Base-by-base conservation (phyloP, 1,140 invertebrate species). In the Drosophila pseudoananassae region DNA sequence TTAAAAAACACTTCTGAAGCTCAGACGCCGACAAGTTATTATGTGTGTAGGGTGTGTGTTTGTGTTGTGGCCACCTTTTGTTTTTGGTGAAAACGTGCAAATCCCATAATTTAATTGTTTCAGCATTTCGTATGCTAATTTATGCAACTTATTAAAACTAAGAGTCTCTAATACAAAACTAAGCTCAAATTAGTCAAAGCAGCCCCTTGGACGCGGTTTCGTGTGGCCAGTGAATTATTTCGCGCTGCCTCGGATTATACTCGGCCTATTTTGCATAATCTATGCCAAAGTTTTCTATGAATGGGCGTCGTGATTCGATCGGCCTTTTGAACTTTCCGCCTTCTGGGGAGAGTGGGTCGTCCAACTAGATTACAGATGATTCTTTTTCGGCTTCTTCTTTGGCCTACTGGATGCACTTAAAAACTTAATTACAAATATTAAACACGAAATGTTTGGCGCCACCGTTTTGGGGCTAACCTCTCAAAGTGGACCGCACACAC, bases 101-200 rank as follows among this genome's bases (percentile, higher is more conserved):
- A 87, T 82, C 83, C 60, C 75, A 87, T 87, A 88, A 87, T 87
- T 87, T 87, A 87, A 87, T 88, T 87, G 82, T 87, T 81, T 78
- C 83, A 88, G 61, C 58, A 87, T 82, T 82, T 59, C 27, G 63
- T 60, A 82, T 20, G 51, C 61, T 75, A 87, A 87, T 87, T 87
- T 68, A 81, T 87, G 69, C 73, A 70, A 51, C 72, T 64, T 47
- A 23, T 82, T 51, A 43, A 46, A 12, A 31, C 40, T 27, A 49
- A 27, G 57, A 40, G 49, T 55, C 43, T 20, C 20, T 71, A 65
- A 71, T 53, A 25, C 27, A 58, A 74, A 77, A 59, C 80, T 70
- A 78, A 68, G 54, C 51, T 38, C 60, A 80, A 85, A 85, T 85
- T 85, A 85, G 82, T 78, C 75, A 82, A 87, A 78, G 56, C 63